These are phyloP conservation scores for Prionace glauca DNA, from an alignment of 2,797 vertebrate species.

Conservation along the genomic window DNA sequence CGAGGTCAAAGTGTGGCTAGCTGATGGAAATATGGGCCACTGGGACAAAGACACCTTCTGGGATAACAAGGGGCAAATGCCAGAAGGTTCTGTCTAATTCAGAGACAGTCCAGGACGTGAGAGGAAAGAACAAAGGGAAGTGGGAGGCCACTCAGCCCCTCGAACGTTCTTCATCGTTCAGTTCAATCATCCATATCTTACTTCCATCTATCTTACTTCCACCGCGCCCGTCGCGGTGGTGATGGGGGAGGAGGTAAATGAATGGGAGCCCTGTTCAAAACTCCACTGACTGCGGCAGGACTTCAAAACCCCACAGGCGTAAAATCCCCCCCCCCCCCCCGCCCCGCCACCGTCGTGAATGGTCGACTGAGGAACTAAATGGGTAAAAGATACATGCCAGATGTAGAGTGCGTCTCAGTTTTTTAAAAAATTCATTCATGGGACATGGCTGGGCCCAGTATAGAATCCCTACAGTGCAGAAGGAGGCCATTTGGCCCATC, in stretches of 20 bases:
- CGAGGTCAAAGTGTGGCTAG: background rate
- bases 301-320: too few species aligned
- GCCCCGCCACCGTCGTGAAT: background rate
- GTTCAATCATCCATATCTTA: background rate
- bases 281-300: too few species aligned
- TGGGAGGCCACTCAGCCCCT: background rate
- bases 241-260: too few species aligned
- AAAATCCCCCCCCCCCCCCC: too few species aligned
- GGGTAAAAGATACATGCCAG: background rate
- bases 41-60: background rate
- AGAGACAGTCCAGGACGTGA: background rate
- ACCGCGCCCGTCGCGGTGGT: too few species aligned
- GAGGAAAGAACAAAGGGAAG: background rate
- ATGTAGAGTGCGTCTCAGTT: too few species aligned
- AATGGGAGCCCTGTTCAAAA: too few species aligned
- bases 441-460: too few species aligned
- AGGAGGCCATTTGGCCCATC: too few species aligned
- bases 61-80: background rate
- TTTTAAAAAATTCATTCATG: too few species aligned
- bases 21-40: background rate
- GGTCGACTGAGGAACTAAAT: background rate
- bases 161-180: background rate
- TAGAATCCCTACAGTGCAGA: too few species aligned
- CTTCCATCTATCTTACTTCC: background rate
- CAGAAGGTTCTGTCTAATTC: background rate